Percentiles rank a stretch among this genome's conserved stretches.
These are phyloP conservation scores for Thinocorus orbignyianus DNA, from an alignment of 2,113 vertebrate genomes.

Conservation along the genomic window DNA sequence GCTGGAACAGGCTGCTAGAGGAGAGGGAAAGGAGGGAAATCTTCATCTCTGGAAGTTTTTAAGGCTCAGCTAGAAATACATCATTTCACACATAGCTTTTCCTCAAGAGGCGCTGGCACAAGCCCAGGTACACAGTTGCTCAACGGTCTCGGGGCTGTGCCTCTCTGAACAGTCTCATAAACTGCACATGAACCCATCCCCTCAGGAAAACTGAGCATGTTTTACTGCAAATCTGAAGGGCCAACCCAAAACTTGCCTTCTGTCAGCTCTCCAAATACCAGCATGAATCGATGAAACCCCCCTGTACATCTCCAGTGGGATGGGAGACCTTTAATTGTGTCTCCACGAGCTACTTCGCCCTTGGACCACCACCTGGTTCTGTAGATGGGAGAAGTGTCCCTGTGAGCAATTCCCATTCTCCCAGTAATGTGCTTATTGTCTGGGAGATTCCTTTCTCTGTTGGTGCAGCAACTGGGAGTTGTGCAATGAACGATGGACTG, in stretches of 20 bases:
- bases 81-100: neutral
- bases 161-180: neutral
- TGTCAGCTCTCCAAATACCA: neutral
- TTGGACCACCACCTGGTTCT: neutral
- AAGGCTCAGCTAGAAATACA: neutral
- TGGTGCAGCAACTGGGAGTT: neutral
- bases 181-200: neutral
- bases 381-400: neutral
- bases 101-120: neutral
- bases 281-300: neutral
- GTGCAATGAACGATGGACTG: neutral
- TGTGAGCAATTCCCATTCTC: neutral
- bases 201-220: fast-evolving
- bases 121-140: neutral
- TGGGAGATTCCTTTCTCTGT: neutral
- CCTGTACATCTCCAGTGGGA: neutral
- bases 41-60: neutral
- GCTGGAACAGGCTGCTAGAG: neutral
- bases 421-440: neutral
- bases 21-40: neutral
- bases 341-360: neutral
- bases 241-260: neutral
- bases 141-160: neutral
- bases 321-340: neutral
- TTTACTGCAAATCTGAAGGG: neutral